phyloP scores from a whole-genome alignment of 2,113 vertebrate genomes.

The Suricata suricatta region DNA sequence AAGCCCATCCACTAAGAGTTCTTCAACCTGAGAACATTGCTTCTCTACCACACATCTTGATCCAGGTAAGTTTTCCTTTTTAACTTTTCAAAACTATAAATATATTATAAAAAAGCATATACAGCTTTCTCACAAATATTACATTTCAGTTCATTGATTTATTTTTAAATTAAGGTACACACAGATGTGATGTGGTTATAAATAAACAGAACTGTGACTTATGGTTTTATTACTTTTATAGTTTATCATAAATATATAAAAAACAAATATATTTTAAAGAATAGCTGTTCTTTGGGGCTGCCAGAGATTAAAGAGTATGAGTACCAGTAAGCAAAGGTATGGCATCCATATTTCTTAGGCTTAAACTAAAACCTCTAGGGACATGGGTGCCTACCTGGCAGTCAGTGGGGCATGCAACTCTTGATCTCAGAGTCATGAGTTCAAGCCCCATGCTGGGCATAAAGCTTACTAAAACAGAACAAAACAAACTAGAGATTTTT shows the following conservation, averaged over 20 bases:
- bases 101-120: neutral
- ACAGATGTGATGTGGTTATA: neutral
- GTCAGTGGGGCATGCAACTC: neutral
- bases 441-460: neutral
- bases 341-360: neutral
- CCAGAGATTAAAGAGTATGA: neutral
- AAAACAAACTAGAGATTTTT: neutral
- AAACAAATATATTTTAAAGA: slow-evolving; percentile 29
- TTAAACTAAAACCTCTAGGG: neutral
- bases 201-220: neutral
- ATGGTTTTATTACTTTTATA: slow-evolving; percentile 33
- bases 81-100: slow-evolving; percentile 9
- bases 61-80: neutral
- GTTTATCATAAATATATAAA: neutral
- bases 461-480: neutral
- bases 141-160: neutral
- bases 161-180: slow-evolving; percentile 27
- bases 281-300: neutral
- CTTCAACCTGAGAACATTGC: neutral
- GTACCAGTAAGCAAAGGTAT: neutral
- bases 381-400: neutral
- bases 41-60: neutral
- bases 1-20: neutral
- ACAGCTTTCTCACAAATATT: neutral
- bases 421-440: neutral